These are phyloP conservation scores for Pantherophis alleghaniensis DNA, from an alignment of 2,797 vertebrate genomes.

Conservation along the genomic window DNA sequence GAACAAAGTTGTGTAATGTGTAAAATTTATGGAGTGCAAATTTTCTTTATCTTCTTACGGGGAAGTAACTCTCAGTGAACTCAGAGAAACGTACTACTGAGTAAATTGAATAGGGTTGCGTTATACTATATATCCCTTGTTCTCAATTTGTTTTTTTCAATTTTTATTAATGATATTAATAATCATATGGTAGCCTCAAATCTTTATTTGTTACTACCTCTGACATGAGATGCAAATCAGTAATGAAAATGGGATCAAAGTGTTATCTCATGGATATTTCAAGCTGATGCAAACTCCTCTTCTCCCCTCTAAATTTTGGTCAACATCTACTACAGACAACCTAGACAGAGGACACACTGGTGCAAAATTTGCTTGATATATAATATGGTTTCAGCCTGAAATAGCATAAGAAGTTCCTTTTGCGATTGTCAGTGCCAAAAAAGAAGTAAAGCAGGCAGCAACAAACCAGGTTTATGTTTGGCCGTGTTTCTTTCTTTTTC, in stretches of 20 bases:
- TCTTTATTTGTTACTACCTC: neutral
- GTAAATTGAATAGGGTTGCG: neutral
- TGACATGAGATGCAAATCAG: neutral
- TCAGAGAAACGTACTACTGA: neutral
- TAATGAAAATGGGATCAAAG: neutral
- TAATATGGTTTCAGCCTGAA: neutral
- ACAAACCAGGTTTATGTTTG: too few relatives aligned
- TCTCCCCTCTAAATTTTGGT: neutral
- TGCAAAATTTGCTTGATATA: neutral
- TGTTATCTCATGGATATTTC: neutral
- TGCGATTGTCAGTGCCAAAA: too few relatives aligned
- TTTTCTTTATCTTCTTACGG: neutral
- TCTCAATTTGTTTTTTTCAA: neutral
- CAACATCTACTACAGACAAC: neutral
- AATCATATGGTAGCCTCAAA: neutral
- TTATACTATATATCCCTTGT: neutral
- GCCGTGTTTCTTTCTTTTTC: too few relatives aligned
- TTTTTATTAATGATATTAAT: neutral
- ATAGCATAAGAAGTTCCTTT: neutral
- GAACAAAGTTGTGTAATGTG: neutral
- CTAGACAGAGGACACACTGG: neutral
- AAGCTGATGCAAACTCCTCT: neutral
- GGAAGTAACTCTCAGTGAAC: neutral
- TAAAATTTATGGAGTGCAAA: neutral
- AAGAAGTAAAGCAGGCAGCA: too few relatives aligned